Base-by-base conservation (phyloP, 2,113 vertebrate species). In the Notothenia rossii region DNA sequence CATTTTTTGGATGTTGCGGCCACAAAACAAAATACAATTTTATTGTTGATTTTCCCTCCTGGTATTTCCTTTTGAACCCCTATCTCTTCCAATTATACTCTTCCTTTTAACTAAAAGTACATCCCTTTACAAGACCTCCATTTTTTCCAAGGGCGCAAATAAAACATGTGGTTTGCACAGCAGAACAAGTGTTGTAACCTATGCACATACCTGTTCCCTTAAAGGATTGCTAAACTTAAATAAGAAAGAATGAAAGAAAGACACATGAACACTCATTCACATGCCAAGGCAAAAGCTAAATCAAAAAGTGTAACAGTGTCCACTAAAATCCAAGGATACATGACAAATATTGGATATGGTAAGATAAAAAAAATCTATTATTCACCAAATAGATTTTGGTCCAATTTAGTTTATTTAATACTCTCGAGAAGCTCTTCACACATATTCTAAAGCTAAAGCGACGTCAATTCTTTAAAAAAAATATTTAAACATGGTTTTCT, bases 191-290 rank as follows among this genome's bases (percentile, higher is more conserved):
- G 49, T 14, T 33, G 2, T 51, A 25, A 54, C 18, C n/a, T 43
- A 10, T 55, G 10, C 33, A 58, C 43, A 46, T 74, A 63, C 63
- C 13, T 70, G 17, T n/a, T 54, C 14, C 18, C 54, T 6, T 56
- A 2, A 54, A 20, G 40, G 56, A 53, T 64, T 49, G 48, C 14
- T 66, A 54, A 72, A 12, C 58, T 62, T 77, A 20, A 29, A 72
- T 61, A 40, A 46, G n/a, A 13, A n/a, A 13, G 59, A 50, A 59
- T 60, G 29, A 29, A 29, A 29, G n/a, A 50, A 68, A 77, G 46
- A 29, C 43, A 29, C n/a, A 53, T 12, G 53, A 46, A 14, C 6
- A 66, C 13, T 55, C 17, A 53, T 51, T 8, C 40, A 50, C 29
- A 29, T 29, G 4, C 29, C 29, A 29, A 29, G 36, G 36, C 36